Percentiles rank a stretch among this genome's conserved stretches.
Evolutionary conservation across 1,140 invertebrate species (phyloP).

Genomic region (Patella vulgata): DNA sequence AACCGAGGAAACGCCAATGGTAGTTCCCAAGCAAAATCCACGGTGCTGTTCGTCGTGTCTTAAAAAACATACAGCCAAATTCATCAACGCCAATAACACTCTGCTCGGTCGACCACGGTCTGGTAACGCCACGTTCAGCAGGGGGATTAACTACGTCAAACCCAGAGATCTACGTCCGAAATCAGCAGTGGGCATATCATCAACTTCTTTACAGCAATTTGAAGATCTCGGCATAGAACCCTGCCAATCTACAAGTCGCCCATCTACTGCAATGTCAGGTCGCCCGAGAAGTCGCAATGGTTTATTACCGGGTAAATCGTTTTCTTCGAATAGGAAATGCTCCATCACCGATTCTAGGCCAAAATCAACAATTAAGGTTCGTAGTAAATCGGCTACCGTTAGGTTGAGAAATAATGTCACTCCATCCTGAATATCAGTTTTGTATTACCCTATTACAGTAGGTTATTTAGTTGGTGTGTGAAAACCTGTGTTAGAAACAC

Average conservation of each 20-base stretch:
- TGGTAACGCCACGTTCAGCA: constrained; percentile 43
- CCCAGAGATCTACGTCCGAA: constrained; percentile 43
- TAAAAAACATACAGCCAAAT: constrained; percentile 44
- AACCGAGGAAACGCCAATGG: constrained; percentile 27
- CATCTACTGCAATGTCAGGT: constrained; percentile 22
- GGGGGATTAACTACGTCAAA: constrained; percentile 40
- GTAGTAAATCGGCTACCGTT: too few species aligned
- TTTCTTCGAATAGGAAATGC: constrained; percentile 49
- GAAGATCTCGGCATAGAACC: constrained; percentile 51
- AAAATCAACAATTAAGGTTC: not conserved
- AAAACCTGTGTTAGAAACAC: too few species aligned
- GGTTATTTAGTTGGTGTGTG: too few species aligned
- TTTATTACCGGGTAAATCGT: constrained; percentile 51
- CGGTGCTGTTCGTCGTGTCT: constrained; percentile 51
- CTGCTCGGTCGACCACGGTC: constrained; percentile 53
- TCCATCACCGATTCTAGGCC: constrained; percentile 48
- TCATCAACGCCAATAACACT: constrained; percentile 56
- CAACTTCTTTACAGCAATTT: constrained; percentile 38
- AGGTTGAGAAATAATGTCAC: too few species aligned
- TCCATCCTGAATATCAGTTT: too few species aligned
- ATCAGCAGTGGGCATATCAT: constrained; percentile 22
- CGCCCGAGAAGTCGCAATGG: constrained; percentile 47
- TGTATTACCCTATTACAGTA: too few species aligned
- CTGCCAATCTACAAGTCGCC: constrained; percentile 22
- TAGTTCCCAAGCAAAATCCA: constrained; percentile 18